Evolutionary conservation across 2,888 invertebrate genomes (phyloP).

Genomic region (Sarcophaga caerulescens): DNA sequence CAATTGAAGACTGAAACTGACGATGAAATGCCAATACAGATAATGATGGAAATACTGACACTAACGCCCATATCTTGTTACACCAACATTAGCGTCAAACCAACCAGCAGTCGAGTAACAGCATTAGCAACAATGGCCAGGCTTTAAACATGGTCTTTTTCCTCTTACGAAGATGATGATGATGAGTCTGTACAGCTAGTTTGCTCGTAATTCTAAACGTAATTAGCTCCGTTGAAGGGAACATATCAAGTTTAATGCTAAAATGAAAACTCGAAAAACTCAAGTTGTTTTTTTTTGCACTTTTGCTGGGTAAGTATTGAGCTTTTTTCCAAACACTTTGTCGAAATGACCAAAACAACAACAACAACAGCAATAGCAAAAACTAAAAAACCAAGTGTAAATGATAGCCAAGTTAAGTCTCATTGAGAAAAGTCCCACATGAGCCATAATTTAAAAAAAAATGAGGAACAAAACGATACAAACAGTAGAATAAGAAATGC

Average conservation of each 20-base stretch:
- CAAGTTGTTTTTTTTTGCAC: conserved; percentile 4
- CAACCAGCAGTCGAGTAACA: background rate
- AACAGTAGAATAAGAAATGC: conserved; percentile 45
- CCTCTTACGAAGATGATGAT: background rate
- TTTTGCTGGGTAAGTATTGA: conserved; percentile 7
- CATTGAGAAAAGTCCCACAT: conserved; percentile 57
- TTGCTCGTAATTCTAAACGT: conserved; percentile 59
- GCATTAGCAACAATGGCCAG: background rate
- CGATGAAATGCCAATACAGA: conserved; percentile 26
- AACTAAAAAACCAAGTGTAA: conserved; percentile 52
- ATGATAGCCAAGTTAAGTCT: conserved; percentile 35
- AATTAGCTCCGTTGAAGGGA: conserved; percentile 62
- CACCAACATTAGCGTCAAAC: conserved; percentile 3
- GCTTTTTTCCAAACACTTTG: conserved; percentile 49
- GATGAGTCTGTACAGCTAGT: conserved; percentile 1
- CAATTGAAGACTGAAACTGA: conserved; percentile 13
- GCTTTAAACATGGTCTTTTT: background rate
- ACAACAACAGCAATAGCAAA: background rate
- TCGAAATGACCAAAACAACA: conserved; percentile 16
- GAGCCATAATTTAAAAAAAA: conserved; percentile 61
- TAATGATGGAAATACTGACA: conserved; percentile 45
- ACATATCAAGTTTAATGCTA: conserved; percentile 56
- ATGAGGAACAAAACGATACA: conserved; percentile 29
- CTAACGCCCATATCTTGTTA: conserved; percentile 63
- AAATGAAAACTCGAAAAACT: conserved; percentile 13